Evolutionary conservation across 2,888 invertebrate species (phyloP), one percentile per base, ranked within the genome.

Genomic region (Coelopa pilipes): DNA sequence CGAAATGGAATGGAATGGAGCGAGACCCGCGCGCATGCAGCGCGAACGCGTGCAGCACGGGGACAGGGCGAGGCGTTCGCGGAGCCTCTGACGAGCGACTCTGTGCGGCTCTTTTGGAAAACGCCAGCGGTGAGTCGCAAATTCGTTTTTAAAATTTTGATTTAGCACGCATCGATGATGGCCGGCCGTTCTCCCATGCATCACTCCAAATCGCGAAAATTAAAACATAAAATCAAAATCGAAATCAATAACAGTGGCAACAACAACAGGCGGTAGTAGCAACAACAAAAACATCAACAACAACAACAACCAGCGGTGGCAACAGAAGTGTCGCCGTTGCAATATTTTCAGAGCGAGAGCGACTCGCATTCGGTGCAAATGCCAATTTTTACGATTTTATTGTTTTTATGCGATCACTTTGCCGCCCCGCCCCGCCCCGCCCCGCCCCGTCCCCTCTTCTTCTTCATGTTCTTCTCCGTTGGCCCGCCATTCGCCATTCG

Each of bases 131-230:
- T 34, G 57, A 71, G 57, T n/a, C 62, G 63, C 57, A 60, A 76
- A 76, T 76, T 57, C 53, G 72, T 76, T 74, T 72, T 68, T 55
- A 68, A 67, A 55, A 55, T 34, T 65, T 65, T 65, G 65, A 65
- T 65, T 65, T 65, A 65, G 65, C n/a, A 46, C 47, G 45, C 65
- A 13, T 17, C 46, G 57, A 34, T 2, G 7, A 34, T 34, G 4
- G 34, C 34, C 34, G 7, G 34, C 34, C 2, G 34, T 34, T 34
- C 34, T 34, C 34, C 34, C 34, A 34, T 34, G 34, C 34, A 34
- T 34, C 34, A 34, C 34, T 34, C 34, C 34, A 67, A 70, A 70
- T 19, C 13, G 60, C 53, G 17, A 70, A 65, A 66, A 70, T 53
- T 60, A 74, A 72, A 62, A 55, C 53, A 45, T 45, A 24, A 53